A percentile compares a stretch with the other conserved stretches of the same genome.
phyloP scores from a whole-genome alignment of 2,797 vertebrate species.

The Vipera ursinii region DNA sequence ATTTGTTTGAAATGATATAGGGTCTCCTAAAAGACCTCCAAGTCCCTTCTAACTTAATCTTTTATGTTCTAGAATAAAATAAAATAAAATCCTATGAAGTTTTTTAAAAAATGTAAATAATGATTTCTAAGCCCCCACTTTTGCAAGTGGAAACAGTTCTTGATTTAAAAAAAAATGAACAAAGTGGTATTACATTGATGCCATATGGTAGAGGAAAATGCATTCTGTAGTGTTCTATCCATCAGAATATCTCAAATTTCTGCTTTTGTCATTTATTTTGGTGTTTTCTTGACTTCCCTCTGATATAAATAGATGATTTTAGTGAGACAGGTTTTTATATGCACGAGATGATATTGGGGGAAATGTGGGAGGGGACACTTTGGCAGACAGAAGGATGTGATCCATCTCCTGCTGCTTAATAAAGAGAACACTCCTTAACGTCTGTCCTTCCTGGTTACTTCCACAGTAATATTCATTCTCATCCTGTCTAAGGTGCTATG shows the following conservation, averaged over 20 bases:
- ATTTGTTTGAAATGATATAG: not conserved
- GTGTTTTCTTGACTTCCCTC: constrained; percentile 71
- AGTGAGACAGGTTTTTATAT: constrained; percentile 61
- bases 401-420: constrained; percentile 73
- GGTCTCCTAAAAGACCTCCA: not conserved
- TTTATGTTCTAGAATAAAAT: not conserved
- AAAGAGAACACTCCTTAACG: constrained; percentile 74
- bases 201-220: constrained; percentile 74
- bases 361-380: constrained; percentile 67
- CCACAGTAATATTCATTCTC: constrained; percentile 71
- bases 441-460: constrained; percentile 75
- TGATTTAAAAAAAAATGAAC: constrained; percentile 68
- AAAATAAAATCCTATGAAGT: not conserved
- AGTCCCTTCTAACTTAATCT: not conserved
- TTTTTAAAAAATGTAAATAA: constrained; percentile 39
- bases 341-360: constrained; percentile 60
- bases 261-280: constrained; percentile 76
- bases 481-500: constrained; percentile 61
- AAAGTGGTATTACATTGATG: constrained; percentile 76
- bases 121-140: constrained; percentile 52
- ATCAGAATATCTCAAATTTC: constrained; percentile 72
- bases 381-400: constrained; percentile 75
- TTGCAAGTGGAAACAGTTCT: constrained; percentile 65
- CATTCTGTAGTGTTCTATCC: constrained; percentile 71
- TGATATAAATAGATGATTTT: constrained; percentile 76